phyloP scores from a whole-genome alignment of 2,888 invertebrate genomes.

The Acleris literana region DNA sequence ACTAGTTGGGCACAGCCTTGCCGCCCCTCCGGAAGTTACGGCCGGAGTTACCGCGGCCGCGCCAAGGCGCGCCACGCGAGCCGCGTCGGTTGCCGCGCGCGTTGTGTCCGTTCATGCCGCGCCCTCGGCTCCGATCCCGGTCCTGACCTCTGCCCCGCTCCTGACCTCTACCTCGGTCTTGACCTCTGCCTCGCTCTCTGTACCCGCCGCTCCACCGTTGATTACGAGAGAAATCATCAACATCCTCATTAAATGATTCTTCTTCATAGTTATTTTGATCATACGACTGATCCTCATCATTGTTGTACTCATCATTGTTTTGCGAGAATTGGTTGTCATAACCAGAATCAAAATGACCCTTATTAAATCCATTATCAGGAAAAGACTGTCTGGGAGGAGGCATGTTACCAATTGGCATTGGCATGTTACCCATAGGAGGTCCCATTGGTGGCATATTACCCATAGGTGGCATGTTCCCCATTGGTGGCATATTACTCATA shows the following conservation, averaged over 20 bases:
- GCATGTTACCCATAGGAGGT: conserved; percentile 45
- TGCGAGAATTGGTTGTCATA: conserved; percentile 65
- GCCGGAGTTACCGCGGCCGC: conserved; percentile 62
- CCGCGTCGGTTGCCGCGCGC: conserved; percentile 65
- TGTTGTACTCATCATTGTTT: conserved; percentile 63
- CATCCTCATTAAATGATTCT: conserved; percentile 34
- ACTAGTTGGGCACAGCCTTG: conserved; percentile 67
- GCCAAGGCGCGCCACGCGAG: conserved; percentile 62
- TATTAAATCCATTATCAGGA: conserved; percentile 71
- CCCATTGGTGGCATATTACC: conserved; percentile 56
- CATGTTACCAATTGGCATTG: conserved; percentile 47
- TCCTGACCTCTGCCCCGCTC: conserved; percentile 56
- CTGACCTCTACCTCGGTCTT: conserved; percentile 53
- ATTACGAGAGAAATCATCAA: conserved; percentile 57
- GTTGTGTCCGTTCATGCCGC: conserved; percentile 71
- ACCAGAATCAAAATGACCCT: conserved; percentile 64
- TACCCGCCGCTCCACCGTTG: conserved; percentile 69
- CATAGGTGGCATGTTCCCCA: conserved; percentile 53
- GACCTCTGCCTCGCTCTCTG: conserved; percentile 54
- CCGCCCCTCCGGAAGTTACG: conserved; percentile 73
- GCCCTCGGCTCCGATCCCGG: conserved; percentile 57
- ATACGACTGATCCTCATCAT: conserved; percentile 63
- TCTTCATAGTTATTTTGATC: conserved; percentile 58
- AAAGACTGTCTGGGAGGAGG: conserved; percentile 59
- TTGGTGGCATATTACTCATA: conserved; percentile 56